A percentile compares a stretch with the other conserved stretches of the same genome.
These are phyloP conservation scores for Hylomyscus alleni DNA, from an alignment of 2,797 vertebrate species.

Conservation along the genomic window DNA sequence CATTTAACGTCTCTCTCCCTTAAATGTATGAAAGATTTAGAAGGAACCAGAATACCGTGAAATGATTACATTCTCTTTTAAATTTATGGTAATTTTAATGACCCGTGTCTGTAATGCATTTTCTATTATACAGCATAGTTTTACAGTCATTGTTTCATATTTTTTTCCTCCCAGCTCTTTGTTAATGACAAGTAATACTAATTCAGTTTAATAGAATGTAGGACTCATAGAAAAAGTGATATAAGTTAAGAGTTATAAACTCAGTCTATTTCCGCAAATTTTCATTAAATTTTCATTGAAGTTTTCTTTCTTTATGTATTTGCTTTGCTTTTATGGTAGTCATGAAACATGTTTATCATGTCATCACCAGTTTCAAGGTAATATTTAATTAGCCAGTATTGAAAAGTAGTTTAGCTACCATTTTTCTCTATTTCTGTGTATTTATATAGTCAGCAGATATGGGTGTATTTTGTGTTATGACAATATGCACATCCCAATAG, in stretches of 20 bases:
- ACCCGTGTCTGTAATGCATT: constrained; percentile 56
- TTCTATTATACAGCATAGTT: constrained; percentile 51
- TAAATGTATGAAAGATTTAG: constrained; percentile 19
- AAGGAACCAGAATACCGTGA: constrained; percentile 30
- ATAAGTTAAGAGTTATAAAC: constrained; percentile 12
- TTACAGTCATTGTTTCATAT: constrained; percentile 57
- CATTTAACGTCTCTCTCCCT: not conserved
- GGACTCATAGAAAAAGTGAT: not conserved
- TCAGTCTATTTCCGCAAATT: not conserved
- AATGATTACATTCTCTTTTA: constrained; percentile 63
- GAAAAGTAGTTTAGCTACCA: not conserved
- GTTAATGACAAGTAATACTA: constrained; percentile 53
- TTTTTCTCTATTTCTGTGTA: not conserved
- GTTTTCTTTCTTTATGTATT: not conserved
- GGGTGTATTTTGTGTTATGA: not conserved
- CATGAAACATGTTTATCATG: not conserved
- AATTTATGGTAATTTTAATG: constrained; percentile 68
- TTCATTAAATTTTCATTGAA: constrained; percentile 17
- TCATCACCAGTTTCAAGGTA: not conserved
- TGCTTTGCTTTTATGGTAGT: not conserved
- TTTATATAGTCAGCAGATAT: not conserved
- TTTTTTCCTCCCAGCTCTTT: not conserved
- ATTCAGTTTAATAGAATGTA: constrained; percentile 56
- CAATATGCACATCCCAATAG: not conserved
- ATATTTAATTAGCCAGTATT: not conserved